Evolutionary conservation across 1,140 invertebrate species (phyloP).

Genomic region (Nasonia giraulti): DNA sequence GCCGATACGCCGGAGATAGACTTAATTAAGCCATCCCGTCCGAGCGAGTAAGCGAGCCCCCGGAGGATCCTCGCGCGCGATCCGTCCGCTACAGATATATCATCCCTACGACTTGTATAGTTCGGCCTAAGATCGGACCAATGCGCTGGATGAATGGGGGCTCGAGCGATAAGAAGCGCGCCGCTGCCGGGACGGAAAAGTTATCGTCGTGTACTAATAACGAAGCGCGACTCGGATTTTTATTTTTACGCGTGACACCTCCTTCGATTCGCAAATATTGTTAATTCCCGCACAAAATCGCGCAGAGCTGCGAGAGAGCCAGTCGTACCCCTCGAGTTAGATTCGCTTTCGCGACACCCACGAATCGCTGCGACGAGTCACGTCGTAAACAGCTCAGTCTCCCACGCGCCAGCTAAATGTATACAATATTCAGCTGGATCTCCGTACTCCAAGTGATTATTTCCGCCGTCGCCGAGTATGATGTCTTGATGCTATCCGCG

Average conservation of each 20-base stretch:
- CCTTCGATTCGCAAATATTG: too few species aligned
- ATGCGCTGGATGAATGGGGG: background rate
- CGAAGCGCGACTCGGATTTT: too few species aligned
- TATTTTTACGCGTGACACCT: too few species aligned
- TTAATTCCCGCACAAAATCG: too few species aligned
- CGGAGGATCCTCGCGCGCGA: background rate
- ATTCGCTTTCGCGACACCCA: conserved; percentile 23
- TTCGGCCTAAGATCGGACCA: background rate
- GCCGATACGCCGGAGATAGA: conserved; percentile 37
- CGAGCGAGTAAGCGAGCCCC: conserved; percentile 22
- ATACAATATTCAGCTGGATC: conserved; percentile 35
- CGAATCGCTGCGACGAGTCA: conserved; percentile 30
- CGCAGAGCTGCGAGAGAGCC: too few species aligned
- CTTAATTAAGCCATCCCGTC: conserved; percentile 38
- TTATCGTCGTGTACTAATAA: background rate
- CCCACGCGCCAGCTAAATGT: conserved; percentile 49
- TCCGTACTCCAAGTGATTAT: conserved; percentile 36
- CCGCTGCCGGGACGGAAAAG: background rate
- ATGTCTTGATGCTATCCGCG: conserved; percentile 42
- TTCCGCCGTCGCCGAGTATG: conserved; percentile 30
- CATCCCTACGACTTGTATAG: background rate
- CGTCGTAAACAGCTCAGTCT: conserved; percentile 46
- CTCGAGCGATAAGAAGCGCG: background rate
- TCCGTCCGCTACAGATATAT: background rate
- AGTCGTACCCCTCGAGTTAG: background rate